Percentiles rank a stretch among this genome's conserved stretches.
Conservation (phyloP, 2,113 vertebrate species). For the Bufo gargarizans region DNA sequence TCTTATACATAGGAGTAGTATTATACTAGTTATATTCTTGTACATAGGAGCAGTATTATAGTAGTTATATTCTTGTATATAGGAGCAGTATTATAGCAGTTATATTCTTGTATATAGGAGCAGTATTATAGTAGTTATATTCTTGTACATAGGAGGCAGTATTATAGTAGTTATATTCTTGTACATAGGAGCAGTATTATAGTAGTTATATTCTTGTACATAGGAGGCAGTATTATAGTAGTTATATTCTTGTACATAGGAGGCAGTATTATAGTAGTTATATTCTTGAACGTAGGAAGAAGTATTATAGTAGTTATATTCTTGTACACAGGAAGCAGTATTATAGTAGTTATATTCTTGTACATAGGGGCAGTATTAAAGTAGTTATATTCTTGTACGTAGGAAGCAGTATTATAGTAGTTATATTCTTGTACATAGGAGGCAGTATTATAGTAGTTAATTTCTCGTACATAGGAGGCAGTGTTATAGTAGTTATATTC, state of each 20-base stretch:
- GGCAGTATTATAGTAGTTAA: not conserved
- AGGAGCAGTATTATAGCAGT: not conserved
- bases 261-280: conserved; percentile 3
- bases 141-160: conserved; percentile 4
- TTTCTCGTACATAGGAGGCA: not conserved
- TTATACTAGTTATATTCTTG: conserved; percentile 1
- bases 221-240: not conserved
- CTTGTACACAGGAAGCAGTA: not conserved
- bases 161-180: conserved; percentile 16
- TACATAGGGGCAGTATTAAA: not conserved
- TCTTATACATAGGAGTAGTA: not conserved
- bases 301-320: conserved; percentile 9
- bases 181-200: conserved; percentile 6
- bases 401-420: not conserved
- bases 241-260: not conserved
- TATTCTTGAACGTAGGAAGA: not conserved
- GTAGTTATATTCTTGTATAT: not conserved
- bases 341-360: conserved; percentile 18
- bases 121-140: conserved; percentile 24
- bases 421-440: not conserved
- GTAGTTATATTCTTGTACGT: not conserved
- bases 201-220: conserved; percentile 15
- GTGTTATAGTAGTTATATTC: conserved; percentile 2
- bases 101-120: not conserved
- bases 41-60: not conserved